A percentile compares a stretch with the other conserved stretches of the same genome.
These are phyloP conservation scores for Emesis furor DNA, from an alignment of 2,888 invertebrate species.

Conservation along the genomic window DNA sequence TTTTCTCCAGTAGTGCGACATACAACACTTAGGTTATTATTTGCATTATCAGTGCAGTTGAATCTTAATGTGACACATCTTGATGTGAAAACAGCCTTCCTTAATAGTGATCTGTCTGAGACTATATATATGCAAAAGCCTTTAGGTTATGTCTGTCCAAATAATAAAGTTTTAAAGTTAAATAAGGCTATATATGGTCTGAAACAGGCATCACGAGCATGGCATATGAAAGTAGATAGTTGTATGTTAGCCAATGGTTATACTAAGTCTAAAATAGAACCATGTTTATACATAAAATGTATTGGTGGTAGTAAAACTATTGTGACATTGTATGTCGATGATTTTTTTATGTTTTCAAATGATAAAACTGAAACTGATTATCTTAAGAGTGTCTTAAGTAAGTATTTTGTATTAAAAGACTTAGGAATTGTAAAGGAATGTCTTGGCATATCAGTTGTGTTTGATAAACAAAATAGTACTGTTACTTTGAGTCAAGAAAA, in stretches of 20 bases:
- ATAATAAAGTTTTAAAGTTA: constrained; percentile 31
- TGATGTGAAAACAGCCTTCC: constrained; percentile 45
- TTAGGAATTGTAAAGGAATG: constrained; percentile 5
- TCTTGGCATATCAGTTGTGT: constrained; percentile 32
- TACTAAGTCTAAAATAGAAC: constrained; percentile 26
- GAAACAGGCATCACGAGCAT: constrained; percentile 38
- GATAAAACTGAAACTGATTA: neutral
- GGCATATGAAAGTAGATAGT: constrained; percentile 30
- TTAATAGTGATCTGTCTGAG: constrained; percentile 45
- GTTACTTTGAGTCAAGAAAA: neutral
- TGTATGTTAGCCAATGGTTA: constrained; percentile 18
- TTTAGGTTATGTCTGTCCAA: constrained; percentile 30
- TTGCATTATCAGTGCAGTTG: constrained; percentile 28
- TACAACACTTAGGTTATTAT: neutral
- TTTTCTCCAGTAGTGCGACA: too few relatives aligned
- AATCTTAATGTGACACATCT: constrained; percentile 50
- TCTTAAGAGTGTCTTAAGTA: neutral
- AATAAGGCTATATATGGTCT: constrained; percentile 36
- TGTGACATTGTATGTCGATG: constrained; percentile 44
- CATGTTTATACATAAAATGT: constrained; percentile 38
- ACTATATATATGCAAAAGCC: constrained; percentile 39
- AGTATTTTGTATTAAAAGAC: neutral
- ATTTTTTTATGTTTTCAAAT: constrained; percentile 43
- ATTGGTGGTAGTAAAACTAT: constrained; percentile 23
- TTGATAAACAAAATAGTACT: constrained; percentile 30